Percentiles rank a stretch among this genome's conserved stretches.
phyloP scores from a whole-genome alignment of 2,888 invertebrate species.

The Tetranychus piercei region DNA sequence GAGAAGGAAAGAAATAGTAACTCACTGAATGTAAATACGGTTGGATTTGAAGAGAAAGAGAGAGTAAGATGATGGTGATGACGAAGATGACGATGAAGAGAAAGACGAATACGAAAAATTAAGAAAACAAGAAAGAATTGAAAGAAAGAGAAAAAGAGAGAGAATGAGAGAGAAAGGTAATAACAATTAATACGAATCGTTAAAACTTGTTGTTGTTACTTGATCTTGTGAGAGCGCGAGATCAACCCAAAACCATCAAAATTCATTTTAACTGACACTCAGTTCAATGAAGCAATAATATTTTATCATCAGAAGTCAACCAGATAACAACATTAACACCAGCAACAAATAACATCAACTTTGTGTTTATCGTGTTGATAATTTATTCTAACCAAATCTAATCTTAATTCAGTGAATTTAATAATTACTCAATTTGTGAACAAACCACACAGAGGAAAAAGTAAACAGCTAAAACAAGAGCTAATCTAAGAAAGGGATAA shows the following conservation, averaged over 20 bases:
- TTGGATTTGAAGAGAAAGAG: no score
- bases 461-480: no score
- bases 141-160: background rate
- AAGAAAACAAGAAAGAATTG: background rate
- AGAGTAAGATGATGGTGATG: background rate
- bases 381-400: background rate
- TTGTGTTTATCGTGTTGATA: background rate
- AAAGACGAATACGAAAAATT: background rate
- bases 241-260: background rate
- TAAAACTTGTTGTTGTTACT: background rate
- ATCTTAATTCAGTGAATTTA: background rate
- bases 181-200: background rate
- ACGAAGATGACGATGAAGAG: background rate
- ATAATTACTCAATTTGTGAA: background rate
- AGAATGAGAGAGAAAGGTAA: constrained; percentile 7
- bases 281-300: background rate
- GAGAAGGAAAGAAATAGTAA: no score
- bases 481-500: no score
- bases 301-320: background rate
- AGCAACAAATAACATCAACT: background rate
- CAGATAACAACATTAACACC: background rate
- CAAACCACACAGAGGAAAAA: no score
- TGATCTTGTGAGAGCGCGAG: no score
- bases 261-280: background rate
- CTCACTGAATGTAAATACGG: no score